These are phyloP conservation scores for Nesometra sesokonis DNA, from an alignment of 35 echinoderm and acorn worm genomes.

Conservation along the genomic window DNA sequence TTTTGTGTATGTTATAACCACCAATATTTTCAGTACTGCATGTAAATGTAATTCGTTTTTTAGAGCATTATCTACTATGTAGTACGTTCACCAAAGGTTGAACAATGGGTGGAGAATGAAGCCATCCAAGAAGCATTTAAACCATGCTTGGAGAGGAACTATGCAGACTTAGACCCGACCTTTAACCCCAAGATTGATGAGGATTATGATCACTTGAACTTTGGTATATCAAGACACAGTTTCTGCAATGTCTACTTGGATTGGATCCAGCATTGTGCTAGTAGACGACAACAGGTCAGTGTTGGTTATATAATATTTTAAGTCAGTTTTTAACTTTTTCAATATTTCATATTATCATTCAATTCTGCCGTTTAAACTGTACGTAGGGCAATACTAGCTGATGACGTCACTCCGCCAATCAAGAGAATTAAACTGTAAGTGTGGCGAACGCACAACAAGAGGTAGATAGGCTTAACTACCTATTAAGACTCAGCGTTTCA, in stretches of 20 bases:
- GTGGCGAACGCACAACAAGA: no score
- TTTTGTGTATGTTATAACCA: no score
- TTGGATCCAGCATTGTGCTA: slow-evolving; percentile 94
- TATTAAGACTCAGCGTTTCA: no score
- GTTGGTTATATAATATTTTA: background rate
- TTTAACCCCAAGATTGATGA: slow-evolving; percentile 97
- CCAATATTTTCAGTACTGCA: no score
- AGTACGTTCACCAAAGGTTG: slow-evolving; percentile 76
- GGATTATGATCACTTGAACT: slow-evolving; percentile 52
- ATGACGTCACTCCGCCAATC: no score
- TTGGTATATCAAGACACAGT: slow-evolving; percentile 63
- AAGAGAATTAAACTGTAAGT: no score
- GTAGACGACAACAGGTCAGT: slow-evolving; percentile 76
- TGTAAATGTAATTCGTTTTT: no score
- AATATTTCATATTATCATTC: no score
- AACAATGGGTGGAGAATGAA: slow-evolving; percentile 62
- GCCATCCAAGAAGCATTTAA: slow-evolving; percentile 57
- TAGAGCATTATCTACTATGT: slow-evolving; percentile 99
- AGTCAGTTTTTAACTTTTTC: no score
- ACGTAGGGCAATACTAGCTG: no score
- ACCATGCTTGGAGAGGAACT: slow-evolving; percentile 45
- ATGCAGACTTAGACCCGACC: slow-evolving; percentile 90
- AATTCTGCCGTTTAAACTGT: background rate
- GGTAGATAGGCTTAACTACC: no score
- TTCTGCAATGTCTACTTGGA: slow-evolving; percentile 76